Base-by-base conservation (phyloP, 1,140 invertebrate species). In the Drosophila arawakana region DNA sequence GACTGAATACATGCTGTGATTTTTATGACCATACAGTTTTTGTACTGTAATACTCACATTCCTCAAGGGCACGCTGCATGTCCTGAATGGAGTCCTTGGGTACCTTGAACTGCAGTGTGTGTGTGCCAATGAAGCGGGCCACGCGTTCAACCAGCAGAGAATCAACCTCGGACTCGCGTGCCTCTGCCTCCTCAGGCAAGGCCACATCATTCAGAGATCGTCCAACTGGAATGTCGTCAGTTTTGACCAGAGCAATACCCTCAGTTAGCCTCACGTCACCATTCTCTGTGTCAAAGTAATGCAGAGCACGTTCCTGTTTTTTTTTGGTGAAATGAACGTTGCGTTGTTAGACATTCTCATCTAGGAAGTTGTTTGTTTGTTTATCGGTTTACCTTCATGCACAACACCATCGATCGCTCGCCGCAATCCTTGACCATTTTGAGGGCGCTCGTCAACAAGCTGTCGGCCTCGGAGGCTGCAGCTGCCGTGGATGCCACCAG, bases 81-180 rank as follows among this genome's bases (percentile, higher is more conserved):
- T 95, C 95, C 75, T 94, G 93, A 71, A 96, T 94, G 68, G 95
- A 93, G 21, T 94, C 94, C 66, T 95, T 95, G 21, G 96, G 96
- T 10, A 97, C 92, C 90, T 95, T 96, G 71, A 97, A 94, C 91
- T 97, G 96, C 47, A 97, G 94, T 11, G 96, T 96, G 92, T 96
- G 96, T 59, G 95, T 95, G 73, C 96, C 95, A 54, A 97, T 93
- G 94, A 96, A 97, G 67, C 95, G 94, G 65, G 95, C 94, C 35
- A 96, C 94, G 47, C 95, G 94, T 78, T 97, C 96, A 18, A 96
- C 92, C 34, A 97, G 93, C 55, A 96, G 94, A n/a, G 95, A 94
- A 77, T 97, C 96, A 4, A 97, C 94, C 58, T 95, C 95, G n/a
- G 95, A 93, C 92, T 97, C 96, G 68, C 95, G 94, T 11, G 95